Evolutionary conservation across 64 coral and sea anemone genomes (phyloP).

Genomic region (Orbicella faveolata): DNA sequence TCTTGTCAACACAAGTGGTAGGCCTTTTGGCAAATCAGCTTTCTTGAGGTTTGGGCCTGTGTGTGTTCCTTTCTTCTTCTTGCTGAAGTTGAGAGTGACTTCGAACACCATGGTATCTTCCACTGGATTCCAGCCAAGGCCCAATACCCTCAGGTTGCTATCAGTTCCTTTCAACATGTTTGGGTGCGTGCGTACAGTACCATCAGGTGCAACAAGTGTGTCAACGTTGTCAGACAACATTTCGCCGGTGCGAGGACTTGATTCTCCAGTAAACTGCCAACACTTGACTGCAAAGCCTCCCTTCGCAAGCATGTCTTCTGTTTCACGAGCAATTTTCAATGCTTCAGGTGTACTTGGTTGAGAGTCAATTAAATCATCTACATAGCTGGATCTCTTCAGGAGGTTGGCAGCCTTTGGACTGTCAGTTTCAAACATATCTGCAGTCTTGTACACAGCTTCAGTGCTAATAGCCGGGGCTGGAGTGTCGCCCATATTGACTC

Average conservation of each 20-base stretch:
- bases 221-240: neutral
- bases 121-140: slow-evolving; percentile 61
- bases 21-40: slow-evolving; percentile 39
- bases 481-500: slow-evolving; percentile 62
- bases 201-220: neutral
- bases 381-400: slow-evolving; percentile 62
- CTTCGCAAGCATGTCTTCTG: slow-evolving; percentile 57
- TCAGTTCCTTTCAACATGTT: slow-evolving; percentile 72
- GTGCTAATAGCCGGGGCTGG: slow-evolving; percentile 47
- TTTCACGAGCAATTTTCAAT: slow-evolving; percentile 47
- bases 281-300: slow-evolving; percentile 72
- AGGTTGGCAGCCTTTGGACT: slow-evolving; percentile 50
- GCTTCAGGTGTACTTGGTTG: slow-evolving; percentile 22
- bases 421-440: slow-evolving; percentile 48
- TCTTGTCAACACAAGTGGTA: slow-evolving; percentile 68
- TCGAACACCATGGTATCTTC: slow-evolving; percentile 65
- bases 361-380: slow-evolving; percentile 63
- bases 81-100: slow-evolving; percentile 70
- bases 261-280: slow-evolving; percentile 67
- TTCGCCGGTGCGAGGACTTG: slow-evolving; percentile 35
- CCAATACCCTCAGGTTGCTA: slow-evolving; percentile 54
- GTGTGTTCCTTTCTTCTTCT: slow-evolving; percentile 59
- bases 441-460: slow-evolving; percentile 71
- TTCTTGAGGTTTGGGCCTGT: slow-evolving; percentile 47
- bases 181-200: neutral